Conservation (phyloP, 1,140 invertebrate species). For the Meloidogyne chitwoodi region DNA sequence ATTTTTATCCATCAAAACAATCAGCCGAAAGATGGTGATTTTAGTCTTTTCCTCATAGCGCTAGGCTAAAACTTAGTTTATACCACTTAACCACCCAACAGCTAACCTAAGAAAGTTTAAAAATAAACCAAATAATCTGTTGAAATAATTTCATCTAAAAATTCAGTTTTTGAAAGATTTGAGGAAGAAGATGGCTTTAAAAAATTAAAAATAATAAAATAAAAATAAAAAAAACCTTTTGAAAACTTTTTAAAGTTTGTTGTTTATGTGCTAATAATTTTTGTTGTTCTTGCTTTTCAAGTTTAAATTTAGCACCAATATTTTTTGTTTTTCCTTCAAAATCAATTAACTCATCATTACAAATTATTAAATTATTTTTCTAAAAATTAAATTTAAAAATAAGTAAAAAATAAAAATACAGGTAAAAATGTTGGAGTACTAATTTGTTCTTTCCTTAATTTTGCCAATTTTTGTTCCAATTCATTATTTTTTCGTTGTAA, state of each 20-base stretch:
- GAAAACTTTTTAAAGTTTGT: background rate
- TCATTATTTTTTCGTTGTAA: slow-evolving; percentile 6
- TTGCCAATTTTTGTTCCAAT: slow-evolving; percentile 12
- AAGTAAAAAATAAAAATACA: background rate
- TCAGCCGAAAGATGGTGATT: background rate
- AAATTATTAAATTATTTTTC: background rate
- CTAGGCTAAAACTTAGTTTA: background rate
- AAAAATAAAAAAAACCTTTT: background rate
- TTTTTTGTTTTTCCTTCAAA: background rate
- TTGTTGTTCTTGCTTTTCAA: background rate
- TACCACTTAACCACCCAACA: background rate
- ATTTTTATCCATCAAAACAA: background rate
- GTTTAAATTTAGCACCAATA: background rate
- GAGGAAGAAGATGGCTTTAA: background rate
- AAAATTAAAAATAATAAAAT: background rate
- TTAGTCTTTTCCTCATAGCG: background rate
- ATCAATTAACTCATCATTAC: background rate
- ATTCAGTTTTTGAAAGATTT: background rate
- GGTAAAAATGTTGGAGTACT: background rate
- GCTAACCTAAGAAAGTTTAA: background rate
- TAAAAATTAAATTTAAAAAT: background rate
- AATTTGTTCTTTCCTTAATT: background rate
- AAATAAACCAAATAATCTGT: background rate
- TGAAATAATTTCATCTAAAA: background rate
- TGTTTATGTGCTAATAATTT: background rate